A percentile compares a stretch with the other conserved stretches of the same genome.
Conservation (phyloP, 2,888 invertebrate species). For the Meloe dianella region DNA sequence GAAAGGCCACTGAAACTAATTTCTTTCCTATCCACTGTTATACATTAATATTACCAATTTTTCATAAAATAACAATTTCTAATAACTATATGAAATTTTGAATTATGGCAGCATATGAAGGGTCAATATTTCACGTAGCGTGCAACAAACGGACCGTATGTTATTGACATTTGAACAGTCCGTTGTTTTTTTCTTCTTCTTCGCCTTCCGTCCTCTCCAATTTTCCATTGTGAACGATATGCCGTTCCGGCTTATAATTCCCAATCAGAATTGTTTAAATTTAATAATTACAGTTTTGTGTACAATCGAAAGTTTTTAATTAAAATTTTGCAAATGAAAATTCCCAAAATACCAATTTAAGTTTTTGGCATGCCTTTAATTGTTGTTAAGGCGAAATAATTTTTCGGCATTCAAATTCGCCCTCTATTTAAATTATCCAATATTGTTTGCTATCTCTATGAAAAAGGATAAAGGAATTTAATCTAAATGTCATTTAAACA, state of each 20-base stretch:
- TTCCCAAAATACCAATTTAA: conserved; percentile 4
- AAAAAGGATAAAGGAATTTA: conserved; percentile 50
- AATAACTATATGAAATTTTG: conserved; percentile 23
- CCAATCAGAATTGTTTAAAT: neutral
- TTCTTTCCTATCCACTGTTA: conserved; percentile 43
- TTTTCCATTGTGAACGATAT: neutral
- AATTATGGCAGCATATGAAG: conserved; percentile 23
- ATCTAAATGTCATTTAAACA: conserved; percentile 55
- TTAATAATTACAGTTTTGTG: neutral
- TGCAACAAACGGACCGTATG: conserved; percentile 27
- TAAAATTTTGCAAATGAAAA: conserved; percentile 2
- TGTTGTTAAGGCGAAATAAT: conserved; percentile 7
- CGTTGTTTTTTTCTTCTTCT: conserved; percentile 17
- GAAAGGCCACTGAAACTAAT: conserved; percentile 47
- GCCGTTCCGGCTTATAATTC: neutral
- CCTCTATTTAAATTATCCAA: conserved; percentile 2
- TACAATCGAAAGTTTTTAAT: conserved; percentile 4
- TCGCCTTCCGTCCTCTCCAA: neutral
- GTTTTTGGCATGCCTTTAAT: conserved; percentile 3
- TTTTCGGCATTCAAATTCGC: neutral
- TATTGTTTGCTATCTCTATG: conserved; percentile 37
- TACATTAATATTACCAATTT: neutral
- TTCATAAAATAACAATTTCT: neutral
- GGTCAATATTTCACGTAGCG: conserved; percentile 29
- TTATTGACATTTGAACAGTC: conserved; percentile 28